Percentiles rank a stretch among this genome's conserved stretches.
These are phyloP conservation scores for Agapostemon virescens DNA, from an alignment of 2,888 invertebrate genomes.

Conservation along the genomic window DNA sequence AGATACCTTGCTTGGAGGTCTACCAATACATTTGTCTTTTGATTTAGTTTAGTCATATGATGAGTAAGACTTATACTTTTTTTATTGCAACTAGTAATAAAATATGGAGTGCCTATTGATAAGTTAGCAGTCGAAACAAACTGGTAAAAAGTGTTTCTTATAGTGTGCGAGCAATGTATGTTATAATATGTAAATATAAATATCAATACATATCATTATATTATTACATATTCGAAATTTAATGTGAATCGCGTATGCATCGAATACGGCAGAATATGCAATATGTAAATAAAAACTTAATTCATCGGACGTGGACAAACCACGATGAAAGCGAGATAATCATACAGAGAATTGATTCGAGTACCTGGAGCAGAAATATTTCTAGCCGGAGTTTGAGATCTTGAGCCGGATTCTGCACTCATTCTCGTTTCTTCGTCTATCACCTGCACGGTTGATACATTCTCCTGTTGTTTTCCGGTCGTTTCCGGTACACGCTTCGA, in stretches of 20 bases:
- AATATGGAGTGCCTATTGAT: neutral
- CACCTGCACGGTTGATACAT: constrained; percentile 79
- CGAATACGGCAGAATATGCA: neutral
- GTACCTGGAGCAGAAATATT: constrained; percentile 76
- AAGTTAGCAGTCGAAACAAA: constrained; percentile 15
- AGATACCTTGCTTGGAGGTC: constrained; percentile 75
- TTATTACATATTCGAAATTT: constrained; percentile 2
- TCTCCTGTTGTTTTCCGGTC: constrained; percentile 65
- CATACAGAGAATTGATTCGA: constrained; percentile 16
- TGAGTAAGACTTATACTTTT: constrained; percentile 23
- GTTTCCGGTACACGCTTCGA: constrained; percentile 71
- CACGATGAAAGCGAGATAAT: constrained; percentile 6
- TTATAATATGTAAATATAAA: constrained; percentile 19
- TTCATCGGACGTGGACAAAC: neutral
- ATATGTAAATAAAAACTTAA: neutral
- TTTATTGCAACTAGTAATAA: constrained; percentile 6
- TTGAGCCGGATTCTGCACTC: constrained; percentile 80
- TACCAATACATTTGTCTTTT: constrained; percentile 72
- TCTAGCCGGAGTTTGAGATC: constrained; percentile 79
- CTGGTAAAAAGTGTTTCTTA: neutral
- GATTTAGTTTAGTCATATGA: constrained; percentile 54
- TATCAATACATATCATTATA: neutral
- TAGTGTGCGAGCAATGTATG: neutral
- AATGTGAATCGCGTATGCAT: neutral
- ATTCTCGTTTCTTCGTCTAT: constrained; percentile 83